phyloP scores from a whole-genome alignment of 2,797 vertebrate genomes.

The Bradypodion pumilum region DNA sequence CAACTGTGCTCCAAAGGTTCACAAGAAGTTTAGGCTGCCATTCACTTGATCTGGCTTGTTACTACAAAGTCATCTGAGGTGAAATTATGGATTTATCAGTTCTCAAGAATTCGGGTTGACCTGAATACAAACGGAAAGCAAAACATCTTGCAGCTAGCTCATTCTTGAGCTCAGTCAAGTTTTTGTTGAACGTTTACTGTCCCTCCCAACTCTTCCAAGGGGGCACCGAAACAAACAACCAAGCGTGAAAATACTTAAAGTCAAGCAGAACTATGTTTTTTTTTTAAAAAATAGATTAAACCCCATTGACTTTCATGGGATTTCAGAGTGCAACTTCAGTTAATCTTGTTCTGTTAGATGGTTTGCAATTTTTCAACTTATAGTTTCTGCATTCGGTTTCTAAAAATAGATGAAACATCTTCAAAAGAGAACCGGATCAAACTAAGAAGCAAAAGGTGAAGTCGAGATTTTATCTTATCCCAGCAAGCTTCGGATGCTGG shows the following conservation, averaged over 20 bases:
- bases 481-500: no score
- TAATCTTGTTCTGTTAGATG: no score
- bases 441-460: no score
- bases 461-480: no score
- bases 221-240: not conserved
- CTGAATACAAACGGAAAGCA: not conserved
- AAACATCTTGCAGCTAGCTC: not conserved
- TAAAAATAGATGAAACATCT: no score
- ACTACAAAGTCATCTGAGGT: slow-evolving; percentile 26
- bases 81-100: slow-evolving; percentile 23
- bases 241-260: not conserved
- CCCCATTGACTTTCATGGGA: not conserved
- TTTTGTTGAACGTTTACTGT: not conserved
- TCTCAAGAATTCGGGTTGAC: slow-evolving; percentile 18
- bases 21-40: not conserved
- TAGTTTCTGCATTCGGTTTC: no score
- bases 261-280: no score
- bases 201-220: not conserved
- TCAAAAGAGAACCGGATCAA: no score
- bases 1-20: not conserved
- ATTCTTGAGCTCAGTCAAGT: not conserved
- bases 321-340: no score
- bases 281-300: not conserved
- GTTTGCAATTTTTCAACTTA: no score
- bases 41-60: not conserved